Evolutionary conservation across 1,140 invertebrate species (phyloP).

Genomic region (Meloidogyne hapla): DNA sequence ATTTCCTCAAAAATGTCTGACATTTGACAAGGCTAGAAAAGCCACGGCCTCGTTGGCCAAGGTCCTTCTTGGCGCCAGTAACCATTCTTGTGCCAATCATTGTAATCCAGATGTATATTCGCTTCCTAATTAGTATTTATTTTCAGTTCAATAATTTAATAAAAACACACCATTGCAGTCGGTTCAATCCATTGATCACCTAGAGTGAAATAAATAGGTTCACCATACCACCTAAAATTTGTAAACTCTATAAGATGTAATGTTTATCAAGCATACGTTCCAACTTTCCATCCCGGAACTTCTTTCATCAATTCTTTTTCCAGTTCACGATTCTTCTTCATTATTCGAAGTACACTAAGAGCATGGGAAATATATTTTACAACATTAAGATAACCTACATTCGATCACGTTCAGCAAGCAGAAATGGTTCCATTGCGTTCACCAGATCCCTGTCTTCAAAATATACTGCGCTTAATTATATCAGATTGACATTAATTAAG

Average conservation of each 20-base stretch:
- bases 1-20: no score
- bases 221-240: constrained; percentile 61
- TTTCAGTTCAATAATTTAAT: background rate
- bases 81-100: background rate
- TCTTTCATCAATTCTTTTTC: constrained; percentile 68
- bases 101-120: background rate
- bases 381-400: constrained; percentile 54
- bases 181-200: constrained; percentile 64
- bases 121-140: background rate
- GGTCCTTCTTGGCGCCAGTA: background rate
- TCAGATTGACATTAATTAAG: background rate
- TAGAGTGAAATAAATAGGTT: constrained; percentile 66
- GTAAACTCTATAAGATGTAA: no score
- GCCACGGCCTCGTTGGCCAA: background rate
- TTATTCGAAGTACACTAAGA: constrained; percentile 64
- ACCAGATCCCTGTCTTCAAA: constrained; percentile 65
- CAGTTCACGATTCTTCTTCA: constrained; percentile 65
- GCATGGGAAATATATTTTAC: background rate
- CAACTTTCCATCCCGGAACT: constrained; percentile 66
- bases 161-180: constrained; percentile 28
- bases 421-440: constrained; percentile 65
- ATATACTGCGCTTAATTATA: constrained; percentile 56
- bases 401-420: constrained; percentile 65
- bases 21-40: background rate
- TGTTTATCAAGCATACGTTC: constrained; percentile 55